Evolutionary conservation across 2,888 invertebrate genomes (phyloP).

Genomic region (Perithous albicinctus): DNA sequence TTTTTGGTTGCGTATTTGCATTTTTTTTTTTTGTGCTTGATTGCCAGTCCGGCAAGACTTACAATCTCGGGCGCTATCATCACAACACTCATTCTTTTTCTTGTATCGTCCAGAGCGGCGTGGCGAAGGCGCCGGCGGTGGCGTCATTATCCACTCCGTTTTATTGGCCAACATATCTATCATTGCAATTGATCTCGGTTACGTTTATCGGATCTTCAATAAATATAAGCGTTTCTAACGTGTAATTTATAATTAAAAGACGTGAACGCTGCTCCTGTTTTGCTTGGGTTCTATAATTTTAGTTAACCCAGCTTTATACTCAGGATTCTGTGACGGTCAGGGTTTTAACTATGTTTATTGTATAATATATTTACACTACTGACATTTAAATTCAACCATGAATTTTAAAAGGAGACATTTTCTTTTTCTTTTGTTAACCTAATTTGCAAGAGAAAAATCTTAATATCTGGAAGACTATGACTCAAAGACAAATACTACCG

Average conservation of each 20-base stretch:
- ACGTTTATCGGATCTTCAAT: conserved; percentile 44
- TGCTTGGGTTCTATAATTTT: conserved; percentile 28
- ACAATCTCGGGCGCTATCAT: conserved; percentile 83
- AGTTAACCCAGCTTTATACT: conserved; percentile 25
- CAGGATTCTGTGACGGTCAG: conserved; percentile 47
- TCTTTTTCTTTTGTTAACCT: conserved; percentile 11
- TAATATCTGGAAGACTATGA: conserved; percentile 32
- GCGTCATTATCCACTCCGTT: conserved; percentile 82
- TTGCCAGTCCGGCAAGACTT: conserved; percentile 79
- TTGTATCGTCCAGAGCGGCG: conserved; percentile 82
- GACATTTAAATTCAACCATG: conserved; percentile 27
- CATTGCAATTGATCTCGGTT: conserved; percentile 74
- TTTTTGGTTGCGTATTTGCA: conserved; percentile 68
- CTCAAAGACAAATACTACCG: conserved; percentile 37
- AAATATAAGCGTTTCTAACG: conserved; percentile 17
- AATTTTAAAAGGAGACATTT: conserved; percentile 19
- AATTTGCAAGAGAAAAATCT: conserved; percentile 48
- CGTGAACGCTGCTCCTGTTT: conserved; percentile 40
- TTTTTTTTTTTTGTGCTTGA: conserved; percentile 65
- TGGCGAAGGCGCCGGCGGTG: conserved; percentile 77
- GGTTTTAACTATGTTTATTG: conserved; percentile 40
- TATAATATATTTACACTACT: conserved; percentile 49
- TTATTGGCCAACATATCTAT: conserved; percentile 81
- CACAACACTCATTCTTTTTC: conserved; percentile 85
- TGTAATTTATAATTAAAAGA: conserved; percentile 34